Evolutionary conservation across 2,797 vertebrate genomes (phyloP).

Genomic region (Columba guinea): DNA sequence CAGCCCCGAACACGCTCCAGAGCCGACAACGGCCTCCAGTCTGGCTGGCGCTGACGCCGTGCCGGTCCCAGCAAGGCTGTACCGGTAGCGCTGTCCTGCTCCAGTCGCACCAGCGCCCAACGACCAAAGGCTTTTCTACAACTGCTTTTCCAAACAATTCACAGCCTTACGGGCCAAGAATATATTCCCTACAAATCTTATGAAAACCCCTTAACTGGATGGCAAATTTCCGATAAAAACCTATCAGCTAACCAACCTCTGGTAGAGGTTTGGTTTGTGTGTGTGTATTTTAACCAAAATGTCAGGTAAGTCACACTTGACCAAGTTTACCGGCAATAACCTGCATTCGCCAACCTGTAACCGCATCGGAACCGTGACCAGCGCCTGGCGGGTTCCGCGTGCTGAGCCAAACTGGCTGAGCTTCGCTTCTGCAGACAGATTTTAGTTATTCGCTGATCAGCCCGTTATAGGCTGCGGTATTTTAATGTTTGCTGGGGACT

Average conservation of each 20-base stretch:
- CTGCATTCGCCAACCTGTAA: not conserved
- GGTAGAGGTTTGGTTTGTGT: not conserved
- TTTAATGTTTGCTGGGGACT: not conserved
- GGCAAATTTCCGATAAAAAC: not conserved
- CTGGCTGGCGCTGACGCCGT: fast-evolving
- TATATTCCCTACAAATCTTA: fast-evolving
- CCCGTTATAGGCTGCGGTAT: not conserved
- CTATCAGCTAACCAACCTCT: fast-evolving
- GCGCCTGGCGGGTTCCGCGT: not conserved
- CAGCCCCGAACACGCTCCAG: not conserved
- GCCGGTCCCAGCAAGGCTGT: fast-evolving
- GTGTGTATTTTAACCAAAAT: not conserved
- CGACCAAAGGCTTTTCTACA: fast-evolving
- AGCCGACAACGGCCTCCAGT: fast-evolving
- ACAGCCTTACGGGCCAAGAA: not conserved
- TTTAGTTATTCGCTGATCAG: not conserved
- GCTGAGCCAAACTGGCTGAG: not conserved
- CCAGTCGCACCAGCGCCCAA: not conserved
- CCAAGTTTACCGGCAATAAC: not conserved
- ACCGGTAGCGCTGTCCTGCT: not conserved
- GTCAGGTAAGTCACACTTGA: not conserved
- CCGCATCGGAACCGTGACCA: fast-evolving
- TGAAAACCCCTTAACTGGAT: not conserved
- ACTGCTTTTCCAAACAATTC: not conserved
- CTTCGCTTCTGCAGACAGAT: not conserved